Percentiles rank a stretch among this genome's conserved stretches.
Conservation (phyloP, 2,797 vertebrate species). For the Acanthurus lineatus region DNA sequence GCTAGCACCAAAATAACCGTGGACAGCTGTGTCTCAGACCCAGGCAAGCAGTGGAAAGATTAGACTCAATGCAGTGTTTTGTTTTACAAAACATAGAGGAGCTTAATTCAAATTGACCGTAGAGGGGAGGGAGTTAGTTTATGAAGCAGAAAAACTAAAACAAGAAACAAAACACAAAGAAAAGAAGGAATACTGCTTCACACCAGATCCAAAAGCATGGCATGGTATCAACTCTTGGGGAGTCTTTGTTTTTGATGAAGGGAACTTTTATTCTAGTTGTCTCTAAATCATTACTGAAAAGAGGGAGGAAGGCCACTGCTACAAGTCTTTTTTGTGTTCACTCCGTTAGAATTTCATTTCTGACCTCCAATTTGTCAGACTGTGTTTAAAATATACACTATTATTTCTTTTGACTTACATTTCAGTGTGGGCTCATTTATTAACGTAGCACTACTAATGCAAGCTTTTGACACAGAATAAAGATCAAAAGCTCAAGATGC, state of each 20-base stretch:
- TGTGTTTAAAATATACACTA: conserved; percentile 39
- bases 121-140: conserved; percentile 25
- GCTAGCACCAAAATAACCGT: conserved; percentile 45
- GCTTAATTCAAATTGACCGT: conserved; percentile 47
- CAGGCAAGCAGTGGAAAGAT: conserved; percentile 33
- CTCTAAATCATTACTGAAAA: conserved; percentile 31
- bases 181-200: conserved; percentile 18
- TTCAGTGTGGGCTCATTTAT: conserved; percentile 15
- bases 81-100: conserved; percentile 30
- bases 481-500: conserved; percentile 24
- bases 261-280: conserved; percentile 29
- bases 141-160: conserved; percentile 30
- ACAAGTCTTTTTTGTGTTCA: conserved; percentile 31
- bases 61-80: conserved; percentile 46
- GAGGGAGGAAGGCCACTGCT: conserved; percentile 32
- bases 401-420: conserved; percentile 24
- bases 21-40: conserved; percentile 50
- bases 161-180: conserved; percentile 3
- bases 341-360: conserved; percentile 34
- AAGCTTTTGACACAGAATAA: conserved; percentile 27
- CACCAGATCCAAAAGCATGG: conserved; percentile 28
- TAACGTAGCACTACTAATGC: conserved; percentile 10
- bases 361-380: conserved; percentile 49
- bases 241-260: conserved; percentile 54
- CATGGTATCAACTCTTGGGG: conserved; percentile 10